phyloP scores from a whole-genome alignment of 2,797 vertebrate species.

The Betta splendens region DNA sequence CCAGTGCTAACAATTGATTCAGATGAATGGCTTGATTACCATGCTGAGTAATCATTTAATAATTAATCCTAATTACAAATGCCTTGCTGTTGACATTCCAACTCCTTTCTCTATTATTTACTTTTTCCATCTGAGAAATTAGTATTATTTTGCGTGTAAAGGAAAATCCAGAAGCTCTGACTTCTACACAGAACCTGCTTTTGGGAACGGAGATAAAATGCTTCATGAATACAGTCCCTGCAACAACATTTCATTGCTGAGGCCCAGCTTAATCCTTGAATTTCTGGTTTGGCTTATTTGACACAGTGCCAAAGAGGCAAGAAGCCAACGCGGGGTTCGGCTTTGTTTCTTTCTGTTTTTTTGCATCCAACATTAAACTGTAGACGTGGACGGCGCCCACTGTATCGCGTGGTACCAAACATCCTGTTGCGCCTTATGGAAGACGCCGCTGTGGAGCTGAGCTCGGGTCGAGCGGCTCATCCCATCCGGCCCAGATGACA shows the following conservation, averaged over 20 bases:
- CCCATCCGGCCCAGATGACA: slow-evolving; percentile 30
- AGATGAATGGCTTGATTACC: slow-evolving; percentile 15
- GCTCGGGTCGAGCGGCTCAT: slow-evolving; percentile 40
- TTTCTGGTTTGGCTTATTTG: slow-evolving; percentile 32
- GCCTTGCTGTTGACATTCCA: slow-evolving; percentile 1
- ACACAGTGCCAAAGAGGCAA: slow-evolving; percentile 45
- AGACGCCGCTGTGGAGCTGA: slow-evolving; percentile 45
- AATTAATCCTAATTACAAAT: slow-evolving; percentile 7
- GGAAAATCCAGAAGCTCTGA: slow-evolving; percentile 7
- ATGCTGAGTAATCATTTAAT: slow-evolving; percentile 10
- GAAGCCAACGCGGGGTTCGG: slow-evolving; percentile 30
- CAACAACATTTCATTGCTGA: slow-evolving; percentile 16
- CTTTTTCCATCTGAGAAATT: slow-evolving; percentile 2
- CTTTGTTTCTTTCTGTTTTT: slow-evolving; percentile 2
- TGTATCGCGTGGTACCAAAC: slow-evolving; percentile 44
- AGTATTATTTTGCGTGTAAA: background rate
- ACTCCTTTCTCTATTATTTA: background rate
- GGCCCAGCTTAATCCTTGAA: slow-evolving; percentile 29
- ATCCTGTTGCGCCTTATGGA: slow-evolving; percentile 24
- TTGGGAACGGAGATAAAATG: slow-evolving; percentile 29
- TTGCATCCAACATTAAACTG: slow-evolving; percentile 12
- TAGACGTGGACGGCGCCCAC: slow-evolving; percentile 13
- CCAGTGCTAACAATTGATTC: slow-evolving; percentile 21
- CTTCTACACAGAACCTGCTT: slow-evolving; percentile 18
- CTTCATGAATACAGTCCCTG: slow-evolving; percentile 19